These are phyloP conservation scores for Ophiothrix spiculata DNA, from an alignment of 35 echinoderm and acorn worm species.

Conservation along the genomic window DNA sequence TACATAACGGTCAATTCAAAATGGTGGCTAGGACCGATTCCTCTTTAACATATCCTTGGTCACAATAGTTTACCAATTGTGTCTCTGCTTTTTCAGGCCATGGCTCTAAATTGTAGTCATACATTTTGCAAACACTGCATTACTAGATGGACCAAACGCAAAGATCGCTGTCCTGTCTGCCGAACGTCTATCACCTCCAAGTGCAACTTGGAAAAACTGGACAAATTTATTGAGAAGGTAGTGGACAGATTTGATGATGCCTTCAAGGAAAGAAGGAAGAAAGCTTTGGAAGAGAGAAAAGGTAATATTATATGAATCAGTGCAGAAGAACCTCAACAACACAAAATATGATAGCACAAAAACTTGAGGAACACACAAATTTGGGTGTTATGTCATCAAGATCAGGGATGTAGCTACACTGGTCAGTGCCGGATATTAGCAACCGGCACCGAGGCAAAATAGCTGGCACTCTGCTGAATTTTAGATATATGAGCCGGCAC, in stretches of 20 bases:
- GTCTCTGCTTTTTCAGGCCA: no score
- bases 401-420: background rate
- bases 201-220: constrained; percentile 2
- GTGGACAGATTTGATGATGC: background rate
- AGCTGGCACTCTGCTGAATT: background rate
- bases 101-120: constrained; percentile 24
- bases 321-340: background rate
- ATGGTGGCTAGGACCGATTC: no score
- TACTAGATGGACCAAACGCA: constrained; percentile 24
- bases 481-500: no score
- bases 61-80: no score
- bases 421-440: background rate
- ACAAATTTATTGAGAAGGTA: constrained; percentile 10
- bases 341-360: background rate
- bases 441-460: background rate
- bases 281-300: constrained; percentile 14
- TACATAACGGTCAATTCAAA: no score
- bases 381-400: background rate
- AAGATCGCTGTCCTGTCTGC: constrained; percentile 22
- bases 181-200: constrained; percentile 7
- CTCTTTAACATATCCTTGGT: no score
- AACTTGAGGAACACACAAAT: background rate
- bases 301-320: background rate
- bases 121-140: constrained; percentile 38
- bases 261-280: background rate